These are phyloP conservation scores for Petrocephalus zakoni DNA, from an alignment of 2,113 vertebrate species.

Conservation along the genomic window DNA sequence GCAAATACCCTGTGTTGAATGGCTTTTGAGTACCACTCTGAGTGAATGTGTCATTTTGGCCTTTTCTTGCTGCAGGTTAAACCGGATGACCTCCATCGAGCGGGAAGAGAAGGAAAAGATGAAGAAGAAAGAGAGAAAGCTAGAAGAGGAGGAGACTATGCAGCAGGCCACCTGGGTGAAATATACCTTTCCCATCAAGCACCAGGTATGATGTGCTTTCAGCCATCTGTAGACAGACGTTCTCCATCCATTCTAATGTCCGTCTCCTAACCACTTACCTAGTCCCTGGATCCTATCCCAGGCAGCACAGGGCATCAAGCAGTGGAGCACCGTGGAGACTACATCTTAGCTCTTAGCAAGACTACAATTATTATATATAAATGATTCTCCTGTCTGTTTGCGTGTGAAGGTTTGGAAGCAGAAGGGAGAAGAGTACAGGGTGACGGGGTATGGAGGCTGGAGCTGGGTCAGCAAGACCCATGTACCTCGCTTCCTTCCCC, in stretches of 20 bases:
- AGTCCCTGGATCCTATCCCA: neutral
- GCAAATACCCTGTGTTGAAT: neutral
- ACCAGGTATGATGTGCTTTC: constrained; percentile 66
- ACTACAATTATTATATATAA: neutral
- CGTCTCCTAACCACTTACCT: neutral
- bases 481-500: constrained; percentile 79
- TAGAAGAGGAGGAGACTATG: constrained; percentile 93
- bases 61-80: constrained; percentile 66
- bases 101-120: constrained; percentile 94
- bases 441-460: constrained; percentile 97
- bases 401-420: constrained; percentile 91
- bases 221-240: neutral
- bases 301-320: neutral
- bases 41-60: neutral
- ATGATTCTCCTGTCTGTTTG: neutral
- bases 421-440: constrained; percentile 96
- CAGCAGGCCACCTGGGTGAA: constrained; percentile 96
- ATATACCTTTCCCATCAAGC: constrained; percentile 92
- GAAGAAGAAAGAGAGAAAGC: constrained; percentile 90
- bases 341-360: neutral
- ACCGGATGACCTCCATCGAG: constrained; percentile 91
- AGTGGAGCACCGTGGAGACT: neutral
- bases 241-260: neutral
- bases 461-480: constrained; percentile 97
- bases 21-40: neutral